Evolutionary conservation across 2,113 vertebrate genomes (phyloP), one percentile per base, ranked within the genome.

Genomic region (Octodon degus): DNA sequence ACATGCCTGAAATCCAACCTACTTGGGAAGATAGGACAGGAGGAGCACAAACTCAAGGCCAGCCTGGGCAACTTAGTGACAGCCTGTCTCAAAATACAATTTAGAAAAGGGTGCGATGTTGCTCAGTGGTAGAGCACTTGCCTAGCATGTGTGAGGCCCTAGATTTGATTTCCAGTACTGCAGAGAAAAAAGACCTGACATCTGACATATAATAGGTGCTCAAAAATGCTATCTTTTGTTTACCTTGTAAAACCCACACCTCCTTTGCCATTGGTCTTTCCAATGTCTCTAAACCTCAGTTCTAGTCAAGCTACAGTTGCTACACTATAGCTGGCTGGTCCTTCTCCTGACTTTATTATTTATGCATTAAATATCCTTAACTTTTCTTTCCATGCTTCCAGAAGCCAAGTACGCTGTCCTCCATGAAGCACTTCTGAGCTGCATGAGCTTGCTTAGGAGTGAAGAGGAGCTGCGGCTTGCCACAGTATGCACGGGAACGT

Each of bases 381-480:
- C 17, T 80, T 67, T 86, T 85, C 62, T 77, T 93, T 67, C 90
- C 68, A 60, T 77, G 32, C n/a, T 95, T 79, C 83, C 32, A 80
- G 89, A 76, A 55, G 27, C 14, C 63, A 95, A 81, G 27, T 27
- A 43, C 25, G 25, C 7, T 1, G 7, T 76, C 34, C 17, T 90
- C 63, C 43, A 53, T 40, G n/a, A 86, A 72, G 62, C 68, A 34
- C 83, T 88, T 91, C 67, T 91, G 83, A 97, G n/a, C 37, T 81
- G n/a, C 60, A 55, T 10, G 20, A 83, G 25, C 37, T 58, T 94
- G 8, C 50, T 40, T 83, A 86, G 11, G 55, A 17, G 5, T 81
- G 58, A 80, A 91, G 67, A 43, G 34, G 43, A 95, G 68, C 47
- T 68, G 40, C 72, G 60, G 90, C 16, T 79, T 89, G 79, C 32